phyloP scores from a whole-genome alignment of 2,113 vertebrate species.

The Varanus salvator region DNA sequence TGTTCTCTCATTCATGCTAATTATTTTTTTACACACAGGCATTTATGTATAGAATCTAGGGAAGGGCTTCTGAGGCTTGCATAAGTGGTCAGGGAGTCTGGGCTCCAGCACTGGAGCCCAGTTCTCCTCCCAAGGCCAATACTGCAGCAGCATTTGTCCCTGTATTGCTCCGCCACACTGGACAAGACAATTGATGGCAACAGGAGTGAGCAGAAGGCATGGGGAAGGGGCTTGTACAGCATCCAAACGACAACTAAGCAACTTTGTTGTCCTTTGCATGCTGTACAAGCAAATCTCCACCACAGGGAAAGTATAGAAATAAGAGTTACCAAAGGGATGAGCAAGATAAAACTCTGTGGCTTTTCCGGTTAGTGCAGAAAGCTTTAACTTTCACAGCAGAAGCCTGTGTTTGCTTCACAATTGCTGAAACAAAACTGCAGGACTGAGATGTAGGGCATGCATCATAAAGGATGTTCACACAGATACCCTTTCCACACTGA shows the following conservation, averaged over 20 bases:
- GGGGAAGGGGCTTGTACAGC: background rate
- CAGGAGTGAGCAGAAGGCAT: too few species aligned
- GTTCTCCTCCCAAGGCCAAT: too few species aligned
- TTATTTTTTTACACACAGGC: conserved; percentile 35
- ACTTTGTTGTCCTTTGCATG: too few species aligned
- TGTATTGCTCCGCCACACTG: background rate
- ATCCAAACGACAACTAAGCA: too few species aligned
- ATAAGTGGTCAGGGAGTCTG: background rate
- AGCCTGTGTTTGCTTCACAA: background rate
- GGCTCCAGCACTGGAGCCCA: background rate
- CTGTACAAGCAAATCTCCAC: background rate
- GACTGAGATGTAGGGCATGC: background rate
- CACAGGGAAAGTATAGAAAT: background rate
- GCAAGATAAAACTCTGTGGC: background rate
- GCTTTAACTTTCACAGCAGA: background rate
- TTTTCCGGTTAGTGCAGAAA: background rate
- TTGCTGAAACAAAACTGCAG: background rate
- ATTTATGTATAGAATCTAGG: background rate
- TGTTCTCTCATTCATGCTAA: conserved; percentile 52
- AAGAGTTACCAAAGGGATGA: background rate
- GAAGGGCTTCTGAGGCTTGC: background rate
- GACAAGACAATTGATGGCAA: background rate
- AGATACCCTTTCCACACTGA: too few species aligned
- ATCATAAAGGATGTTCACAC: background rate
- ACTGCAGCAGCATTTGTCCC: background rate